Evolutionary conservation across 2,113 vertebrate species (phyloP), one percentile per base, ranked within the genome.

Genomic region (Pitta sordida): DNA sequence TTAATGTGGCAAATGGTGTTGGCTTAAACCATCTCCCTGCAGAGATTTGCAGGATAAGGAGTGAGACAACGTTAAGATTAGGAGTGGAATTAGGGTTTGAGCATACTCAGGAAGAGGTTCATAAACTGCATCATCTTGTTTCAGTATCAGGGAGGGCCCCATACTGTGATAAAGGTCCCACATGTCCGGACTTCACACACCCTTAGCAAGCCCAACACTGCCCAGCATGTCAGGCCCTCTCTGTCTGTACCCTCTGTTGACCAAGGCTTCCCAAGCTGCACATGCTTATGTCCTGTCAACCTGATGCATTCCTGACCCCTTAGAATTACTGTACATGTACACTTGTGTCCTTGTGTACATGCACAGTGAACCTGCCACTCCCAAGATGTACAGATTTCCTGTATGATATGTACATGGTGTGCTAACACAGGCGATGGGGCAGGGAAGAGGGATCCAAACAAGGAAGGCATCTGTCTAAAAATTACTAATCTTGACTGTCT

Each of bases 321-420:
- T 0, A 0, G 79, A 67, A n/a, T 55, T 37, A 20, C 49, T 39
- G 48, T 20, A 9, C 13, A 29, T 6, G 22, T 29, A 21, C 11
- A 27, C 6, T 37, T 48, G 26, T 21, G 29, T 20, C 76, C 24
- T 34, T 18, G 15, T 9, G 10, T 7, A 43, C 19, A 37, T 2
- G 15, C 46, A 36, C 10, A 13, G 32, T 0, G 0, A 84, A 23
- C 8, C 21, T 6, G 22, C 18, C 53, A 4, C 58, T 64, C 26
- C 76, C 0, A 0, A 36, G 26, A 32, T 0, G 11, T 11, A 29
- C 11, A 29, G 63, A 34, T 29, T 29, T 58, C 53, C 79, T 34
- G 29, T 10, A 44, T 7, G 0, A 1, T 19, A 46, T 7, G 3
- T 11, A 17, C 37, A 62, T 0, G 0, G 11, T 37, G 32, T 32